Conservation (phyloP, 2,797 vertebrate species). For the Taenioides sp. region DNA sequence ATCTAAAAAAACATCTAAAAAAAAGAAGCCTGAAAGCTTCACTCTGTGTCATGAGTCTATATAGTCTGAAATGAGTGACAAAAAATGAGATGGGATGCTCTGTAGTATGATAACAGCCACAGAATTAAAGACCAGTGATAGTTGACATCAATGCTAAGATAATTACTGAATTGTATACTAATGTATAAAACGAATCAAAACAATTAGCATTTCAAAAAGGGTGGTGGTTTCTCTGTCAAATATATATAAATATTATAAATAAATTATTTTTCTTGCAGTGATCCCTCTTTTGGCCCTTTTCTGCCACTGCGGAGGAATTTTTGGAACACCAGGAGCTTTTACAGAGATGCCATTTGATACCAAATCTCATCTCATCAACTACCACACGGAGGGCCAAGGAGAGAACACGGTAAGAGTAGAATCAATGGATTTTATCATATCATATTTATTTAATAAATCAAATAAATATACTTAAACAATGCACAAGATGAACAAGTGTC, state of each 20-base stretch:
- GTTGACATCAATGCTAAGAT: too few species aligned
- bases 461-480: not conserved
- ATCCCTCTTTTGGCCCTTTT: slow-evolving; percentile 83
- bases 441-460: not conserved
- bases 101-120: too few species aligned
- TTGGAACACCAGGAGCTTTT: slow-evolving; percentile 68
- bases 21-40: too few species aligned
- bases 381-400: slow-evolving; percentile 86
- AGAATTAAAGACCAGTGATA: too few species aligned
- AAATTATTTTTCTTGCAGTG: slow-evolving; percentile 69
- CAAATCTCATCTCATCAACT: slow-evolving; percentile 83
- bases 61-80: too few species aligned
- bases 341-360: slow-evolving; percentile 74
- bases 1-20: too few species aligned
- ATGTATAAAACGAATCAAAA: too few species aligned
- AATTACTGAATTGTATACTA: too few species aligned
- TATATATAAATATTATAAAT: not conserved
- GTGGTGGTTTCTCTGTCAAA: not conserved
- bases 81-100: too few species aligned
- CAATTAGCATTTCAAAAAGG: too few species aligned
- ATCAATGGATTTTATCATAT: not conserved
- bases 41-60: too few species aligned
- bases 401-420: slow-evolving; percentile 80
- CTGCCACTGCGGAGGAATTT: slow-evolving; percentile 73
- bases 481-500: not conserved